Base-by-base conservation (phyloP, 2,113 vertebrate genomes). In the Paraplagusia blochii region DNA sequence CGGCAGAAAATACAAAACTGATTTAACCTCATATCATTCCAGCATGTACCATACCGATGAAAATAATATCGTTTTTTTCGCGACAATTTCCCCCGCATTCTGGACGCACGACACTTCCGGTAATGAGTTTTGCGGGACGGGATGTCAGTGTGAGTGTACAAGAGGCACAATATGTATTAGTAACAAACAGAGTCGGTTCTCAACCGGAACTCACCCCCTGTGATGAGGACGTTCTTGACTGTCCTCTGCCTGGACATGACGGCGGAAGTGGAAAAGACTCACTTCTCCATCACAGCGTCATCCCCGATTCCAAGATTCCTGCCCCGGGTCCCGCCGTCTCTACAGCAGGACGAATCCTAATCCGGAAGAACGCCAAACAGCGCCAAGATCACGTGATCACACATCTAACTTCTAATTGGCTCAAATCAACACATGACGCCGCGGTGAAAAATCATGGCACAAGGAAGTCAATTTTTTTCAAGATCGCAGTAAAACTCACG, bases 181-280 rank as follows among this genome's bases (percentile, higher is more conserved):
- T 6, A 29, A 22, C 4, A n/a, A 46, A 11, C 15, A 4, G 16
- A 44, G 10, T n/a, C 44, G 5, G 49, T 11, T 7, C 10, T 29
- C 13, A 34, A 13, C 3, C 3, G 11, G 29, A 18, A 67, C 87
- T 78, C 53, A 89, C 86, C 89, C 45, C 88, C 88, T 5, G 84
- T 54, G 71, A 89, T 85, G 56, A 88, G 84, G 34, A 88, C 72
- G 51, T 62, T 76, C 42, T 83, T 89, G 1, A 60, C 3, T 12
- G 44, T 58, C 52, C 64, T 79, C 49, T 63, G 77, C 49, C 53
- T 66, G 56, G 87, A 82, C 89, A 90, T 90, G 60, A 58, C 35
- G 63, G 11, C 63, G 44, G 8, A 36, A 4, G 11, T 12, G 55
- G 22, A 7, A 34, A 19, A n/a, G 35, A 12, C 10, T 53, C 22